Conservation (phyloP, 1,140 invertebrate genomes). For the Orius insidiosus region DNA sequence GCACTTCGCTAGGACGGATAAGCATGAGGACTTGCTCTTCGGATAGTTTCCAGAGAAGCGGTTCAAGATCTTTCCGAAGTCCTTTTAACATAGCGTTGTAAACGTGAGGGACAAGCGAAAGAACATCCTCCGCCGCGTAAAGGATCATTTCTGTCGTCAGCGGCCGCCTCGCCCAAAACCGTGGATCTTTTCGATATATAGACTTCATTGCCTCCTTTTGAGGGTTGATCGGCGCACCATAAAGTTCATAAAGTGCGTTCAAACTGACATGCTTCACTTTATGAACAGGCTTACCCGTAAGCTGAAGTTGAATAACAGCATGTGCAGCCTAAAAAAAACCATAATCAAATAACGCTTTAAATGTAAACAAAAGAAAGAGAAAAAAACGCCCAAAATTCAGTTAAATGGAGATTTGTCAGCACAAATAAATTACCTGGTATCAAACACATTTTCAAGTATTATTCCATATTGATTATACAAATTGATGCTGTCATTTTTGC, state of each 20-base stretch:
- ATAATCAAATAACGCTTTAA: no score
- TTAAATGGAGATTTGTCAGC: no score
- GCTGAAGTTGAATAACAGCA: conserved; percentile 77
- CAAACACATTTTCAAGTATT: conserved; percentile 74
- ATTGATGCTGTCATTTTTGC: conserved; percentile 78
- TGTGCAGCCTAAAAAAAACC: conserved; percentile 63
- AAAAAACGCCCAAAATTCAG: no score
- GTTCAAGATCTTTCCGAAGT: conserved; percentile 51
- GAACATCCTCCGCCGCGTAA: conserved; percentile 77
- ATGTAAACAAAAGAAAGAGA: no score
- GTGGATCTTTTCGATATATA: conserved; percentile 69
- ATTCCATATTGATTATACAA: conserved; percentile 78
- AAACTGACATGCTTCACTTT: conserved; percentile 85
- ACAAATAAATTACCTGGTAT: conserved; percentile 95
- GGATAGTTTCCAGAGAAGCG: conserved; percentile 63
- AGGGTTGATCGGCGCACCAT: conserved; percentile 67
- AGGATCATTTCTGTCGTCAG: conserved; percentile 80
- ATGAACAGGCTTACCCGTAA: conserved; percentile 76
- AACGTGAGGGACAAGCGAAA: conserved; percentile 68
- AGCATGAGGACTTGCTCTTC: conserved; percentile 75
- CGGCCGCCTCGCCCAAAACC: conserved; percentile 79
- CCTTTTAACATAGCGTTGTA: conserved; percentile 56
- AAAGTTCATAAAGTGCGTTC: conserved; percentile 72
- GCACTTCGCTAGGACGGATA: conserved; percentile 69
- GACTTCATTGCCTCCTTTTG: conserved; percentile 77